A percentile compares a stretch with the other conserved stretches of the same genome.
Evolutionary conservation across 2,888 invertebrate species (phyloP).

Genomic region (Mycalesis mineus): DNA sequence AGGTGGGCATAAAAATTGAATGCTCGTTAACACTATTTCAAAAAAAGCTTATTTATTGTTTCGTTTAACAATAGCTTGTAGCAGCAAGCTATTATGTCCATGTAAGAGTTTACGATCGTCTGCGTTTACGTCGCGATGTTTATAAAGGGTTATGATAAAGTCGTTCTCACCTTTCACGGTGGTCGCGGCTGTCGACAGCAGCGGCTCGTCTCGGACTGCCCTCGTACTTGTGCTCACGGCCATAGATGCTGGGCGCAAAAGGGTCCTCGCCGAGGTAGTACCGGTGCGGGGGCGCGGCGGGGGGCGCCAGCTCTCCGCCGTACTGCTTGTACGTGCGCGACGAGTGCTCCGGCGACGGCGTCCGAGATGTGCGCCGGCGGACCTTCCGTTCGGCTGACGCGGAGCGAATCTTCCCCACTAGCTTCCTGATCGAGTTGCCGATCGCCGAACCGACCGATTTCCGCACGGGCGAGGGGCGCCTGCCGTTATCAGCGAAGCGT

Average conservation of each 20-base stretch:
- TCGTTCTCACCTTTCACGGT: slow-evolving; percentile 67
- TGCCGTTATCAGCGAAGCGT: slow-evolving; percentile 78
- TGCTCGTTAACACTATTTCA: slow-evolving; percentile 25
- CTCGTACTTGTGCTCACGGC: slow-evolving; percentile 90
- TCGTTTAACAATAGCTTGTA: slow-evolving; percentile 1
- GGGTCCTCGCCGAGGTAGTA: slow-evolving; percentile 93
- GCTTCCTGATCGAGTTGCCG: slow-evolving; percentile 88
- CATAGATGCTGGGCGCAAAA: slow-evolving; percentile 89
- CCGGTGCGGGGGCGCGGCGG: slow-evolving; percentile 81
- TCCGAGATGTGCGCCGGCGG: slow-evolving; percentile 79
- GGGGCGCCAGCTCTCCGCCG: slow-evolving; percentile 70
- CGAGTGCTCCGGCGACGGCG: slow-evolving; percentile 79
- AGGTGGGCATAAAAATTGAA: slow-evolving; percentile 31
- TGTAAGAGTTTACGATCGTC: not conserved
- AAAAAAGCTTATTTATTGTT: slow-evolving; percentile 15
- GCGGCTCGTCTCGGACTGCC: slow-evolving; percentile 76
- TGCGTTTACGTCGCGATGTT: not conserved
- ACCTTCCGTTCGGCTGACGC: slow-evolving; percentile 82
- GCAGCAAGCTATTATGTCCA: slow-evolving; percentile 10
- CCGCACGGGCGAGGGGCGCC: slow-evolving; percentile 62
- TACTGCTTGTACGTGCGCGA: slow-evolving; percentile 74
- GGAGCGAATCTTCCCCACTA: slow-evolving; percentile 89
- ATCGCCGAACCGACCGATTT: slow-evolving; percentile 80
- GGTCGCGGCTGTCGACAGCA: slow-evolving; percentile 63
- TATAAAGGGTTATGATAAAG: slow-evolving; percentile 1